Evolutionary conservation across 2,113 vertebrate genomes (phyloP).

Genomic region (Megaptera novaeangliae): DNA sequence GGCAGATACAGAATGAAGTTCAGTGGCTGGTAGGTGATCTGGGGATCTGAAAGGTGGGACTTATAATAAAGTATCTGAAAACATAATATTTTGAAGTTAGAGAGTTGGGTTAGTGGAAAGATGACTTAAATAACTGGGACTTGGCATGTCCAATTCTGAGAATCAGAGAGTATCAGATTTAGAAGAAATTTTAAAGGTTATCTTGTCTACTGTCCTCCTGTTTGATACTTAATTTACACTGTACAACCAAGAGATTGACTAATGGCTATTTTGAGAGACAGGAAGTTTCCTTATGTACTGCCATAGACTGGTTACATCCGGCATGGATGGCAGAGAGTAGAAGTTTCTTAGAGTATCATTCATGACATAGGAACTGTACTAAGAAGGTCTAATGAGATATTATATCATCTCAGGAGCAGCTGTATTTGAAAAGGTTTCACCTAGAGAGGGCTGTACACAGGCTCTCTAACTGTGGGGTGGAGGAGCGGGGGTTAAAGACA

Average conservation of each 20-base stretch:
- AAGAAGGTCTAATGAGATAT: not conserved
- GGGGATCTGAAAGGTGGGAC: not conserved
- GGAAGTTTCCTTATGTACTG: not conserved
- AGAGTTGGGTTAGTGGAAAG: not conserved
- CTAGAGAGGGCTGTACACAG: not conserved
- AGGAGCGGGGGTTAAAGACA: not conserved
- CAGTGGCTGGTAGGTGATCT: not conserved
- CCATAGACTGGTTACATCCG: not conserved
- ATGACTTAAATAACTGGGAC: not conserved
- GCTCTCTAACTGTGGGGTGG: not conserved
- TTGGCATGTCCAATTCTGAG: not conserved
- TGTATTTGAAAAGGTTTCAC: not conserved
- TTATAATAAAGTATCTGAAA: not conserved
- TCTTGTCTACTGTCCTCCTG: rapidly evolving
- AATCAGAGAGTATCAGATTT: not conserved
- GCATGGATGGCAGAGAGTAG: not conserved
- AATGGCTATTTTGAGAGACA: not conserved
- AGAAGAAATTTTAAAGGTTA: not conserved
- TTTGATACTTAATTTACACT: not conserved
- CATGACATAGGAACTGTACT: not conserved
- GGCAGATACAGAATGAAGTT: not conserved
- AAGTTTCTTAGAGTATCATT: not conserved
- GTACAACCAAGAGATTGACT: not conserved
- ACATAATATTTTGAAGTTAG: not conserved
- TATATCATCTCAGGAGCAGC: not conserved